These are phyloP conservation scores for Cataglyphis altisquamis DNA, from an alignment of 2,888 invertebrate genomes.

Conservation along the genomic window DNA sequence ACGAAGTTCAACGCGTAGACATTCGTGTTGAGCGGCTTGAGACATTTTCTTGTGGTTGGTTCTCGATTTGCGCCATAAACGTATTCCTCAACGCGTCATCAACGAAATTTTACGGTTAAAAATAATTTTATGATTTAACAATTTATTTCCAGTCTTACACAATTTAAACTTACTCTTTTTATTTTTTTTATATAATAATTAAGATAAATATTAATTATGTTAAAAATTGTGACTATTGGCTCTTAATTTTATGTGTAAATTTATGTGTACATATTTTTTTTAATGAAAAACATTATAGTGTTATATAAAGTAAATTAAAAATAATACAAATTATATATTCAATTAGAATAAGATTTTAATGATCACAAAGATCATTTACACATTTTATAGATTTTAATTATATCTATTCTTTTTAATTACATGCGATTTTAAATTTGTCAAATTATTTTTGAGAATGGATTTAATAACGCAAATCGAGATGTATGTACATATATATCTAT, in stretches of 20 bases:
- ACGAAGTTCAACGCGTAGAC: not conserved
- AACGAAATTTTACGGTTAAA: not conserved
- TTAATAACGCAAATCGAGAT: constrained; percentile 23
- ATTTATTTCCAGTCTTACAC: not conserved
- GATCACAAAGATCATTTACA: not conserved
- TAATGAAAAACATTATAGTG: too few species aligned
- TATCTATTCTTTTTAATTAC: not conserved
- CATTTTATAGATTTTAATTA: not conserved
- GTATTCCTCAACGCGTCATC: not conserved
- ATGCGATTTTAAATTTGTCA: not conserved
- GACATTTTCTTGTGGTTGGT: not conserved
- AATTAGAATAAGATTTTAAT: not conserved
- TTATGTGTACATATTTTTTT: not conserved
- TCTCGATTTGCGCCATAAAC: constrained; percentile 27
- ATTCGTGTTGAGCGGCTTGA: constrained; percentile 29
- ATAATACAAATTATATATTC: not conserved
- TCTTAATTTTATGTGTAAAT: not conserved
- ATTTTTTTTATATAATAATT: not conserved
- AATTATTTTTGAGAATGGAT: not conserved
- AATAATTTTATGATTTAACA: not conserved
- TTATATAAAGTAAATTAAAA: not conserved
- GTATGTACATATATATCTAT: not conserved
- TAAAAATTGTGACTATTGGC: not conserved
- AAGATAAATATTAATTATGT: not conserved
- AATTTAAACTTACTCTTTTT: not conserved